Evolutionary conservation across 2,797 vertebrate species (phyloP).

Genomic region (Mycteria americana): DNA sequence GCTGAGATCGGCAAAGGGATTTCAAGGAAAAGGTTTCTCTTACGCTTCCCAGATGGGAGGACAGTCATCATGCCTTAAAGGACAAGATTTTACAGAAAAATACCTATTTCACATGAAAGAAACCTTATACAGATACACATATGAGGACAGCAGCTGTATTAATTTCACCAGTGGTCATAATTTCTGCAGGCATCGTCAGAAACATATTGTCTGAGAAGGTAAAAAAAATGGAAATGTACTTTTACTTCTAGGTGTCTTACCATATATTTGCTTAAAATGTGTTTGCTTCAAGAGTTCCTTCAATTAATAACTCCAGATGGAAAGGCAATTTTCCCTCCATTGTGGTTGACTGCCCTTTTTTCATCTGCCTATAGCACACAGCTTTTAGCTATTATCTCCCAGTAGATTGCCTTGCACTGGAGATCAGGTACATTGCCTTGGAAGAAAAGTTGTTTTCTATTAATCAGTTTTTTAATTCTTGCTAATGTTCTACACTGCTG

Average conservation of each 20-base stretch:
- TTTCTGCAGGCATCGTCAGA: not conserved
- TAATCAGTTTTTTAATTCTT: not conserved
- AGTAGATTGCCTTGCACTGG: not conserved
- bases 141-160: not conserved
- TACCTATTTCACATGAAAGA: not conserved
- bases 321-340: not conserved
- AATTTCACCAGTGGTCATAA: not conserved
- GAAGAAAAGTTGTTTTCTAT: not conserved
- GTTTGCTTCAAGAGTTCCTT: not conserved
- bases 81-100: not conserved
- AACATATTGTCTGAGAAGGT: not conserved
- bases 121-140: not conserved
- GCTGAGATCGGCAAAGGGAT: not conserved
- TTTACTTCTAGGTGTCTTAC: not conserved
- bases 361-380: not conserved
- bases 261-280: not conserved
- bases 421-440: not conserved
- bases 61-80: not conserved
- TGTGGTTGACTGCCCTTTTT: not conserved
- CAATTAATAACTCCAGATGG: not conserved
- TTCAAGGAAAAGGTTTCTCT: not conserved
- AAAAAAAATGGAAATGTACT: not conserved
- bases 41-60: not conserved
- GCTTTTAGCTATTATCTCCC: not conserved
- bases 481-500: not conserved